These are phyloP conservation scores for Philotrypesis tridentata DNA, from an alignment of 1,140 invertebrate genomes.

Conservation along the genomic window DNA sequence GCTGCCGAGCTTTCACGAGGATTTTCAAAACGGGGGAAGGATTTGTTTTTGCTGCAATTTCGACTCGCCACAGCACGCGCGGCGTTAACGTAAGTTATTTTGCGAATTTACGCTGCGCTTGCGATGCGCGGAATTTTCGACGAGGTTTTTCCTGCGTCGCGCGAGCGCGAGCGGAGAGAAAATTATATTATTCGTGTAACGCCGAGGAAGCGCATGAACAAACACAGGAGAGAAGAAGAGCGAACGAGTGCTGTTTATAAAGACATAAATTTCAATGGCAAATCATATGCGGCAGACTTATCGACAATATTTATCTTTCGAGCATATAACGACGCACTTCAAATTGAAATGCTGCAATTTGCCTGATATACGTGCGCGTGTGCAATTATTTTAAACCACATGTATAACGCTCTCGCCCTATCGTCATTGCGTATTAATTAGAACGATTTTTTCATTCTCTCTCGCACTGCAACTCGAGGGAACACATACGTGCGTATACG, in stretches of 20 bases:
- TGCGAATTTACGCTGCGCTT: not conserved
- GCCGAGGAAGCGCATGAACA: no score
- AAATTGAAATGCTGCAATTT: not conserved
- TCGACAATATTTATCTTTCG: not conserved
- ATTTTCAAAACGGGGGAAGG: not conserved
- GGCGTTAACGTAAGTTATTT: not conserved
- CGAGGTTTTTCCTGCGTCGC: not conserved
- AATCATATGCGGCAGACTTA: not conserved
- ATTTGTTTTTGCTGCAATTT: not conserved
- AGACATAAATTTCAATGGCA: not conserved
- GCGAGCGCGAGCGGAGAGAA: no score
- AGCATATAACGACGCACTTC: not conserved
- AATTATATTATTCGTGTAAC: no score
- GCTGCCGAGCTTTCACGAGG: not conserved
- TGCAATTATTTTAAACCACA: not conserved
- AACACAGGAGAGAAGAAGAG: no score
- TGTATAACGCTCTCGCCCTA: not conserved
- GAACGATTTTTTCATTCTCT: not conserved
- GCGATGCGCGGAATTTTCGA: not conserved
- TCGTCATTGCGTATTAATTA: not conserved
- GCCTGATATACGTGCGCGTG: not conserved
- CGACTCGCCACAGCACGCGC: no score
- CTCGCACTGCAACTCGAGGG: not conserved
- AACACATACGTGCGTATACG: no score
- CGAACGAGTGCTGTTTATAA: not conserved